Percentiles rank a stretch among this genome's conserved stretches.
phyloP scores from a whole-genome alignment of 2,113 vertebrate genomes.

The Ibidorhyncha struthersii region DNA sequence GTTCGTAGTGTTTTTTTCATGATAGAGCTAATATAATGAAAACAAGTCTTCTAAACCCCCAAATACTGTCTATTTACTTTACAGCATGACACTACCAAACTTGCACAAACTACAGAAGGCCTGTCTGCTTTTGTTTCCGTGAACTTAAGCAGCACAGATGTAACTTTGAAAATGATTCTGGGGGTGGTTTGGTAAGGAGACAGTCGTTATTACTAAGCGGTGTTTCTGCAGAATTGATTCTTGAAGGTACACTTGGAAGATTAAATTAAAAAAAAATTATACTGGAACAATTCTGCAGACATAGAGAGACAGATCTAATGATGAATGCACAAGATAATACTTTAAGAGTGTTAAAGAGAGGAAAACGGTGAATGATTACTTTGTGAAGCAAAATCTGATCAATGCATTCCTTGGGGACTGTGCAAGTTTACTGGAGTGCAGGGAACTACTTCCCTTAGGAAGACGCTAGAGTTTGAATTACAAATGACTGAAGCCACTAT shows the following conservation, averaged over 20 bases:
- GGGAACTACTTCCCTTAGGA: not conserved
- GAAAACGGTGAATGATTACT: conserved; percentile 15
- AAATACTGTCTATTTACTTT: not conserved
- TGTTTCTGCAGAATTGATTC: not conserved
- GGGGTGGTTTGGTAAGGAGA: not conserved
- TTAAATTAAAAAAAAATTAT: conserved; percentile 1
- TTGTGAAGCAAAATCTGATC: conserved; percentile 17
- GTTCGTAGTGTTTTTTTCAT: not conserved
- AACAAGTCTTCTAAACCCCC: not conserved
- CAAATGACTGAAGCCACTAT: conserved; percentile 34
- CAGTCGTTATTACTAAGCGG: not conserved
- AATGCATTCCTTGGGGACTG: not conserved
- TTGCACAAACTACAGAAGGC: not conserved
- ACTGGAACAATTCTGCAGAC: conserved; percentile 7
- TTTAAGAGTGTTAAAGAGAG: conserved; percentile 26
- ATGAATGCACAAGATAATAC: conserved; percentile 17
- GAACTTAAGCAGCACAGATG: not conserved
- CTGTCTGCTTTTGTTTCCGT: not conserved
- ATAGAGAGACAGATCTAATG: conserved; percentile 3
- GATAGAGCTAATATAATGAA: not conserved
- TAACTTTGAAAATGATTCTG: not conserved
- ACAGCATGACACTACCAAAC: not conserved
- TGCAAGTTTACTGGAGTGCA: not conserved
- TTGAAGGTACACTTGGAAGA: conserved; percentile 44
- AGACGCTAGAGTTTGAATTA: not conserved